Conservation (phyloP, 2,113 vertebrate species). For the Laterallus jamaicensis region DNA sequence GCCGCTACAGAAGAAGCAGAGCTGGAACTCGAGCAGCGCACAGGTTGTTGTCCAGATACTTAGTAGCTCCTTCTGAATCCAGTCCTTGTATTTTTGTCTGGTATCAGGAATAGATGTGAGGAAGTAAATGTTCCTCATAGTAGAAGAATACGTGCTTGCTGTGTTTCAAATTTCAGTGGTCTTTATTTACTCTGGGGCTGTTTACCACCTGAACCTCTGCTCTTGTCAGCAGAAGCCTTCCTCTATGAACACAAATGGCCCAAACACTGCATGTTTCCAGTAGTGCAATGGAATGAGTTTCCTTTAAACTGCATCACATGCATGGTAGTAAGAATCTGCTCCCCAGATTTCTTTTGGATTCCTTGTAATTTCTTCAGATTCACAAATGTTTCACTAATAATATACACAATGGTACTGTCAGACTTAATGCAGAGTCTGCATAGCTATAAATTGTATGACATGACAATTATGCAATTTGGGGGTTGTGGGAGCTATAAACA, state of each 20-base stretch:
- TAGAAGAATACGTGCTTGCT: not conserved
- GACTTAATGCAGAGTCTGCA: not conserved
- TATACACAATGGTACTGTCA: constrained; percentile 3
- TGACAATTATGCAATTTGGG: constrained; percentile 54
- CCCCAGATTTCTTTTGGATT: not conserved
- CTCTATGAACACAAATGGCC: not conserved
- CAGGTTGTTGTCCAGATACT: not conserved
- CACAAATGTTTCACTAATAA: constrained; percentile 12
- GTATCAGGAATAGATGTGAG: not conserved
- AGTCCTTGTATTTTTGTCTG: not conserved
- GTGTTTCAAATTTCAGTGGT: not conserved
- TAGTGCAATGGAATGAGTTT: not conserved
- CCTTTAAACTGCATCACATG: not conserved
- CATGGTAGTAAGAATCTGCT: not conserved
- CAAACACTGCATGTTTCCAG: not conserved
- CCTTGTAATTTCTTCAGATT: not conserved
- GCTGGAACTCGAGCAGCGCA: not conserved
- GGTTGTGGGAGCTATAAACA: constrained; percentile 56
- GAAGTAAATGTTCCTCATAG: not conserved
- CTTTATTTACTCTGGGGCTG: not conserved
- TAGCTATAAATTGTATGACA: constrained; percentile 45
- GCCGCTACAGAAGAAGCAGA: not conserved
- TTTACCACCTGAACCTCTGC: not conserved
- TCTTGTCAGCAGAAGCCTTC: not conserved
- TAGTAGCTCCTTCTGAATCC: not conserved